Percentiles rank a stretch among this genome's conserved stretches.
phyloP scores from a whole-genome alignment of 2,888 invertebrate genomes.

The Pollenia labialis region DNA sequence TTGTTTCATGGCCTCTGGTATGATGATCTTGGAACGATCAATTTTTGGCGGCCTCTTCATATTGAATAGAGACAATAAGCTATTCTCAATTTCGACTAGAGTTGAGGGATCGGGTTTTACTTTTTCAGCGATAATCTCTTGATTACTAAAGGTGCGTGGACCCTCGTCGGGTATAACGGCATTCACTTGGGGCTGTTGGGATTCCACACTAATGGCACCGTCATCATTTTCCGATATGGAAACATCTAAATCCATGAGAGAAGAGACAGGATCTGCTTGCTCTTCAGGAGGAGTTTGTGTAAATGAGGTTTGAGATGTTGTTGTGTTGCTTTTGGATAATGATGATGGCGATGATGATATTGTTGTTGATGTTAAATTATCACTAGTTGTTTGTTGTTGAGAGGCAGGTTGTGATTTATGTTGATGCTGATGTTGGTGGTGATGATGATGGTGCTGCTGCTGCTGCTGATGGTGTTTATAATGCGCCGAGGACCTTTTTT shows the following conservation, averaged over 20 bases:
- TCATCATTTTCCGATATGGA: constrained; percentile 77
- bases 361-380: constrained; percentile 68
- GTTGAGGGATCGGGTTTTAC: constrained; percentile 83
- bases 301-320: constrained; percentile 71
- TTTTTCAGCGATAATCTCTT: constrained; percentile 80
- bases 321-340: constrained; percentile 48
- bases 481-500: constrained; percentile 49
- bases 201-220: constrained; percentile 66
- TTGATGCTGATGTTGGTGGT: constrained; percentile 44
- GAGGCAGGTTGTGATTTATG: constrained; percentile 68
- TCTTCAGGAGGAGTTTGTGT: constrained; percentile 20
- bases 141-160: constrained; percentile 80
- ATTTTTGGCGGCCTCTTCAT: constrained; percentile 84
- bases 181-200: constrained; percentile 59
- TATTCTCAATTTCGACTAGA: constrained; percentile 84
- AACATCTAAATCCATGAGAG: constrained; percentile 72
- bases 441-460: constrained; percentile 16
- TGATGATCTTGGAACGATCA: constrained; percentile 84
- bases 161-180: constrained; percentile 68
- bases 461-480: constrained; percentile 36
- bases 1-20: constrained; percentile 92
- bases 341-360: constrained; percentile 62
- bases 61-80: constrained; percentile 83
- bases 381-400: constrained; percentile 64
- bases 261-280: neutral